Base-by-base conservation (phyloP, 2,113 vertebrate genomes). In the Pteronura brasiliensis region DNA sequence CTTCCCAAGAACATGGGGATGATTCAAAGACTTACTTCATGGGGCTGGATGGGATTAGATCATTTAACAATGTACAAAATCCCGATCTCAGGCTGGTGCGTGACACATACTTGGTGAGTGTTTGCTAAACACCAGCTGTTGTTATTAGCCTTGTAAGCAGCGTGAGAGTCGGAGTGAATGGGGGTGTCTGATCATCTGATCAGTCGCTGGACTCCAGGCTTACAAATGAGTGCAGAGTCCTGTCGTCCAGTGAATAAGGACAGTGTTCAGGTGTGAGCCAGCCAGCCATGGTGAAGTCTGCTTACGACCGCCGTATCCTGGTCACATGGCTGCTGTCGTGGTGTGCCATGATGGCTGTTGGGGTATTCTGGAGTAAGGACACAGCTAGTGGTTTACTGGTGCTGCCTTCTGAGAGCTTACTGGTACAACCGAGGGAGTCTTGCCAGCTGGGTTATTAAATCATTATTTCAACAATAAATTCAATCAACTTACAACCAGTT, bases 381-480 rank as follows among this genome's bases (percentile, higher is more conserved):
- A 15, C 39, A 91, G 55, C 31, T 23, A 47, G 42, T 25, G 6
- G 23, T 63, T 74, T 34, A 14, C 29, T 25, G 29, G 42, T 44
- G 72, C 44, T 81, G 49, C 9, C 27, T 88, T 49, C 42, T 72
- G 55, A 89, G 87, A 77, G 39, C 39, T 34, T 9, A 76, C 0
- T 23, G 27, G 10, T 29, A 55, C 63, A 27, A 85, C 13, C 14
- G 39, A 72, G 42, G 47, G 23, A 17, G 55, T 63, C 29, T 36
- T 39, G 36, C 39, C 57, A 69, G 42, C 4, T 90, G 20, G 3
- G 23, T 14, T 89, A 18, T 13, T 88, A 63, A 93, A 65, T n/a
- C 39, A 34, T 83, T 94, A 85, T 36, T 96, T 95, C 36, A 92
- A 96, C 27, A 92, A 77, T 52, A 39, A 88, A 80, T 90, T 15